Base-by-base conservation (phyloP, 2,797 vertebrate genomes). In the Danio aesculapii region DNA sequence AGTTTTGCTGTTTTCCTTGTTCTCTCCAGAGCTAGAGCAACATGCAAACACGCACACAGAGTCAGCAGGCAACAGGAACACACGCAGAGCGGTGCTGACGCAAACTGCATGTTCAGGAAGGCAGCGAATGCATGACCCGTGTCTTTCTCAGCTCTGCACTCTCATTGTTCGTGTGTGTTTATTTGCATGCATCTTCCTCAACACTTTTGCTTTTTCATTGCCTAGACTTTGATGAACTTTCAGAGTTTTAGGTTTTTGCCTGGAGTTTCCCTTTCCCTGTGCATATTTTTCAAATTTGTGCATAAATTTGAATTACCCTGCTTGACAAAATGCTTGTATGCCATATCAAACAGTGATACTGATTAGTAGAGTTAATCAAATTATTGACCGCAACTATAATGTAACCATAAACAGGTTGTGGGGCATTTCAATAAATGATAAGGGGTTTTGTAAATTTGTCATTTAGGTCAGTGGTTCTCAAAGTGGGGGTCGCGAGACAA, bases 41-140 rank as follows among this genome's bases (percentile, higher is more conserved):
- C 59, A 76, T 30, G 64, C 73, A 77, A 53, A 49, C 46, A 77
- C 49, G 21, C 58, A 75, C 12, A 47, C 46, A 71, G n/a, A 50
- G 81, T 82, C 81, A 84, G 63, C 84, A 81, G 78, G 81, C 73
- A 75, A 67, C 78, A 78, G 73, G 83, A 83, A 79, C 84, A 77
- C 78, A 63, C 62, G 70, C 86, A 63, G 57, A 46, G 66, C 17
- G 46, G 50, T 6, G 50, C 53, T 88, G 84, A 86, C 73, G 81
- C 73, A 84, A 77, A 69, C 82, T 49, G 69, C 64, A 77, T 81
- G 73, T 79, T 81, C 82, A 63, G 84, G 68, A 86, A 85, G 76
- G 76, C 79, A 80, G 50, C 49, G 59, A 70, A 82, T 72, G 74
- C 78, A 55, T 80, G 83, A 79, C 83, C 71, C 14, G 1, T 79